Conservation (phyloP, 2,113 vertebrate species). For the Deroptyus accipitrinus region DNA sequence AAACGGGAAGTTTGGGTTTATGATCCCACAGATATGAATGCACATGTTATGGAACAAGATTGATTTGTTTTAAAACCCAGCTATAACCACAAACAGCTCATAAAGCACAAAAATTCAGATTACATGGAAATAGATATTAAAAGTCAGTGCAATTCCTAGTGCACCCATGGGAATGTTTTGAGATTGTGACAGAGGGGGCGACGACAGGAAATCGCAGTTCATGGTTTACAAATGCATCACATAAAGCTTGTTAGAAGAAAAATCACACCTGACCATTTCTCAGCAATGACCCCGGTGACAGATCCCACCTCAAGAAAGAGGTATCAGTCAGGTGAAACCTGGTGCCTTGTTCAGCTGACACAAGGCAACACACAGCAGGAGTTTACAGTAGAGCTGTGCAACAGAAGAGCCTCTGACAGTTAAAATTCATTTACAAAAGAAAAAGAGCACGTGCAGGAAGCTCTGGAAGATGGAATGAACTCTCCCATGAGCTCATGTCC, state of each 20-base stretch:
- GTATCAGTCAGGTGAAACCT: rapidly evolving
- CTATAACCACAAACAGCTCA: not conserved
- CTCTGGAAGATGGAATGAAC: rapidly evolving
- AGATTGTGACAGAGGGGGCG: rapidly evolving
- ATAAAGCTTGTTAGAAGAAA: not conserved
- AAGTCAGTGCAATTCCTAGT: rapidly evolving
- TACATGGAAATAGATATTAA: rapidly evolving
- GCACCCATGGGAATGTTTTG: rapidly evolving
- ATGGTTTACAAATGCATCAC: not conserved
- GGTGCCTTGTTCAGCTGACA: not conserved
- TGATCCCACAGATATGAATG: not conserved
- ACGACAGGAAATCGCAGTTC: rapidly evolving
- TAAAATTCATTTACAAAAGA: not conserved
- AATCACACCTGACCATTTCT: not conserved
- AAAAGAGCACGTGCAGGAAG: not conserved
- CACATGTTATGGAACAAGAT: not conserved
- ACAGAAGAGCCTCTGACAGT: not conserved
- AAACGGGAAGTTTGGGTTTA: not conserved
- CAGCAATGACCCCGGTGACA: not conserved
- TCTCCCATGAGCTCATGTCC: not conserved
- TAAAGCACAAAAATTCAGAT: not conserved
- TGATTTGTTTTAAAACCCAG: not conserved
- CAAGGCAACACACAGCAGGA: rapidly evolving
- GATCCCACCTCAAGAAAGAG: not conserved
- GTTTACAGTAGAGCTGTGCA: not conserved